Conservation (phyloP, 37 sponge, comb jelly and placozoan genomes). For the Ianthella basta region DNA sequence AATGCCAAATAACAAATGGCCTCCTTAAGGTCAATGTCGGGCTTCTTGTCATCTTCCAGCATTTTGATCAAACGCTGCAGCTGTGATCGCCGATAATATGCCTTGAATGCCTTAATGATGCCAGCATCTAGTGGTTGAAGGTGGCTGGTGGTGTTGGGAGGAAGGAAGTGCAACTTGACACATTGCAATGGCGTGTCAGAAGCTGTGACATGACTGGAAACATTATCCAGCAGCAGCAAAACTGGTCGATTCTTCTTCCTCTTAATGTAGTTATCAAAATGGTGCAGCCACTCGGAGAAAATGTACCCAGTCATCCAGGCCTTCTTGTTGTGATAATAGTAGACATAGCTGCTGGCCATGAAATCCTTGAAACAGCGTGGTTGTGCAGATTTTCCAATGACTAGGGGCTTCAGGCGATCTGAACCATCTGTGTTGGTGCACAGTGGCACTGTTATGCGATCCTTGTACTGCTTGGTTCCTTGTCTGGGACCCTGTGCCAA, state of each 20-base stretch:
- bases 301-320: conserved; percentile 24
- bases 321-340: neutral
- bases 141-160: conserved; percentile 25
- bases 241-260: conserved; percentile 20
- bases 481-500: conserved; percentile 7
- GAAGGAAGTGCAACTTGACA: conserved; percentile 14
- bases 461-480: conserved; percentile 29
- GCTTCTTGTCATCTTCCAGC: conserved; percentile 20
- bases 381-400: conserved; percentile 21
- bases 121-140: conserved; percentile 24
- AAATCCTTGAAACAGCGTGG: conserved; percentile 14
- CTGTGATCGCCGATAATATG: neutral
- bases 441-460: conserved; percentile 8
- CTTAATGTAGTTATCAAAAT: conserved; percentile 21
- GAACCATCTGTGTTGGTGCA: conserved; percentile 25
- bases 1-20: conserved; percentile 2
- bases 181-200: neutral
- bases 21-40: neutral
- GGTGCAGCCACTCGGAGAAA: conserved; percentile 24
- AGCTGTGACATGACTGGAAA: conserved; percentile 28
- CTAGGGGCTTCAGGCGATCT: conserved; percentile 9
- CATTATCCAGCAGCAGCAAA: conserved; percentile 22
- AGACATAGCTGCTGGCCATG: neutral
- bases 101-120: conserved; percentile 29
- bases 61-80: neutral